A percentile compares a stretch with the other conserved stretches of the same genome.
phyloP scores from a whole-genome alignment of 2,113 vertebrate genomes.

The Microcebus lehilahytsara region DNA sequence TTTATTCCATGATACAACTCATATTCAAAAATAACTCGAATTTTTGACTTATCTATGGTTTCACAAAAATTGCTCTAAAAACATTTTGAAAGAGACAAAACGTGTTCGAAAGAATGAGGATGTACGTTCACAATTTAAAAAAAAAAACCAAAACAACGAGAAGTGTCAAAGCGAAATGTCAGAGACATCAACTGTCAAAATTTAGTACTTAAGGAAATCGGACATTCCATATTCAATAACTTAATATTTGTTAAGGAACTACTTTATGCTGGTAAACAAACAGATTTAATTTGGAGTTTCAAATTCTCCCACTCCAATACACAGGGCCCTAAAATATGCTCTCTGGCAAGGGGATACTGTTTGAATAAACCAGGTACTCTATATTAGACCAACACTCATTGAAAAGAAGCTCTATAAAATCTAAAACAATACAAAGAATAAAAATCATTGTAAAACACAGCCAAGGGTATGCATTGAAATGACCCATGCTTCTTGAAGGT shows the following conservation, averaged over 20 bases:
- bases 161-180: too few species aligned
- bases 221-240: too few species aligned
- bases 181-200: too few species aligned
- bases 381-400: not conserved
- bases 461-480: not conserved
- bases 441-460: not conserved
- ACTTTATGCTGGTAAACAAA: not conserved
- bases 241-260: not conserved
- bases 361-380: not conserved
- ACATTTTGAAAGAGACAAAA: too few species aligned
- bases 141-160: too few species aligned
- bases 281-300: not conserved
- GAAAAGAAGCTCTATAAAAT: conserved; percentile 25
- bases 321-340: not conserved
- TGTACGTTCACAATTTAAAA: too few species aligned
- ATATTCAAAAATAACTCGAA: too few species aligned
- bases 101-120: too few species aligned
- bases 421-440: not conserved
- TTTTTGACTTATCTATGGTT: too few species aligned
- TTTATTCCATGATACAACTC: too few species aligned
- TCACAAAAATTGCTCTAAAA: too few species aligned
- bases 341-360: not conserved
- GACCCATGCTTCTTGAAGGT: not conserved
- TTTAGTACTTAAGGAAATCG: too few species aligned
- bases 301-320: not conserved